Evolutionary conservation across 2,888 invertebrate species (phyloP), one percentile per base, ranked within the genome.

Genomic region (Acronicta alni): DNA sequence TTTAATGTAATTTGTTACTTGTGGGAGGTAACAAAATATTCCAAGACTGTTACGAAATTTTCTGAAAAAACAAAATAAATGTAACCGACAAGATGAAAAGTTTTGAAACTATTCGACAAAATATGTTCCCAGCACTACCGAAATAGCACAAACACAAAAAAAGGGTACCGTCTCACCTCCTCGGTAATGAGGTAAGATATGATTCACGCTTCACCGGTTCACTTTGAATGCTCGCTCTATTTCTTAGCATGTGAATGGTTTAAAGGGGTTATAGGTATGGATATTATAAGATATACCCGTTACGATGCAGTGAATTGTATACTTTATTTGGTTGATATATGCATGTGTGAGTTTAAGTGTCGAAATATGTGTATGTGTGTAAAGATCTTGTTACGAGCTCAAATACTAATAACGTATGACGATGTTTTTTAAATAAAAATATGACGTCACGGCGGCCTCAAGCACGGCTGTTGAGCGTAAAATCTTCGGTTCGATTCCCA

Each of bases 131-230:
- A 16, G 18, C 49, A 44, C 43, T 51, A 51, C 5, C 18, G 1
- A 17, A 26, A 44, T 16, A 26, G 10, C 44, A 30, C 16, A 5
- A 30, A 44, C 9, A 51, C 42, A 54, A 56, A 63, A 62, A 77
- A 59, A 65, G 54, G 59, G 59, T 65, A 62, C 62, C 48, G 38
- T 4, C 64, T 44, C 52, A 55, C 51, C 59, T 70, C 65, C 60
- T 71, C 70, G 59, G 60, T 88, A 88, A 89, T 88, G 85, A 89
- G 83, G 86, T 82, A 76, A 77, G 80, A 82, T 82, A 80, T 68
- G 72, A 75, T 83, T 82, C 80, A 83, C 85, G 83, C 77, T 76
- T 72, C 80, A 77, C 54, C 67, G 80, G 54, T 18, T 77, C 72
- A 61, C 72, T 73, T 72, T 62, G 68, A 58, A 69, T 53, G 42